A percentile compares a stretch with the other conserved stretches of the same genome.
phyloP scores from a whole-genome alignment of 2,113 vertebrate genomes.

The Apteryx mantelli region DNA sequence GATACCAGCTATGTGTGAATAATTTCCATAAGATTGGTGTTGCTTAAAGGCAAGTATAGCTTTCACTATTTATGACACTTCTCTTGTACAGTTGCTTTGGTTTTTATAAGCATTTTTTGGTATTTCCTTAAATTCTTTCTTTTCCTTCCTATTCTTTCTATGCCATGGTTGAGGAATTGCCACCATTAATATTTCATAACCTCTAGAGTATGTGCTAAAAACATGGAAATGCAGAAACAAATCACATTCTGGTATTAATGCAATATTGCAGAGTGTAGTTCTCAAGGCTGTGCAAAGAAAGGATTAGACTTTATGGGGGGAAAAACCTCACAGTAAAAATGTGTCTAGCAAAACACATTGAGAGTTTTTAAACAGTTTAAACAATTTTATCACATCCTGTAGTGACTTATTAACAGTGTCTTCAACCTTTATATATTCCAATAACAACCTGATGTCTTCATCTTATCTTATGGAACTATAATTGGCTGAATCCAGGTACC shows the following conservation, averaged over 20 bases:
- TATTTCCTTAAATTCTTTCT: conserved; percentile 25
- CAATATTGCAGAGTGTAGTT: conserved; percentile 12
- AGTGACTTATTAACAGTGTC: conserved; percentile 64
- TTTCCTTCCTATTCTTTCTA: neutral
- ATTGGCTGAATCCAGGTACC: conserved; percentile 50
- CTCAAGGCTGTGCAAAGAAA: neutral
- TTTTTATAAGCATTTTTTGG: neutral
- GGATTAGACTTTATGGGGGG: neutral
- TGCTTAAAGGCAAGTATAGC: conserved; percentile 16
- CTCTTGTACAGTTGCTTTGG: neutral
- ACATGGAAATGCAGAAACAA: conserved; percentile 56
- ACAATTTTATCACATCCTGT: conserved; percentile 65
- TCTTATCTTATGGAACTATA: conserved; percentile 58
- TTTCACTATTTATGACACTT: conserved; percentile 1
- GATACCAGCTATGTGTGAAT: neutral
- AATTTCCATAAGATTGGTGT: neutral
- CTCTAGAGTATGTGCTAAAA: conserved; percentile 45
- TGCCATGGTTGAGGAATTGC: conserved; percentile 15
- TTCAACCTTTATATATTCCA: conserved; percentile 70
- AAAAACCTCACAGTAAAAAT: conserved; percentile 23
- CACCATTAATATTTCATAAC: conserved; percentile 71
- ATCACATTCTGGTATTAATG: conserved; percentile 48
- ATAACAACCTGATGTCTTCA: conserved; percentile 61
- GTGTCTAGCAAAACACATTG: conserved; percentile 36
- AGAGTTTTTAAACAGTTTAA: conserved; percentile 60